Percentiles rank a stretch among this genome's conserved stretches.
phyloP scores from a whole-genome alignment of 2,888 invertebrate genomes.

The Daptonema setosum region DNA sequence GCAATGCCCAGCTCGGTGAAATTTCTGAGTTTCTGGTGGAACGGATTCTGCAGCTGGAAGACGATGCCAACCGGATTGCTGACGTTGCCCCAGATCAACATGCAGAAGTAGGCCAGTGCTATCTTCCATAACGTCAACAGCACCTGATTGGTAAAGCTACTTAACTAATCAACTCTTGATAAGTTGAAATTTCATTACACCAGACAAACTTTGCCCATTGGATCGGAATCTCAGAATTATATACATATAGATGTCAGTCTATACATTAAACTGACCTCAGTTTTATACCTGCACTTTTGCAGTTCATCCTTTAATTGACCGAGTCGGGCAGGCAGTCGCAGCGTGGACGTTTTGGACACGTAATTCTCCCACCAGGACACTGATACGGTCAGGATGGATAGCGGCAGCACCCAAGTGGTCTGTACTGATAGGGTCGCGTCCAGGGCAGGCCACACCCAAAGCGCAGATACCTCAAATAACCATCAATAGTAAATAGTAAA shows the following conservation, averaged over 20 bases:
- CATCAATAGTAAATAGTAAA: too few species aligned
- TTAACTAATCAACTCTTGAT: too few species aligned
- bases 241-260: too few species aligned
- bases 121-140: constrained; percentile 3
- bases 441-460: constrained; percentile 7
- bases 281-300: constrained; percentile 6
- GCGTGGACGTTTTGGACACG: constrained; percentile 30
- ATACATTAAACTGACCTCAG: too few species aligned
- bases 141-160: too few species aligned
- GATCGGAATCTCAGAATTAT: too few species aligned
- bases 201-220: too few species aligned
- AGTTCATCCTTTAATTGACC: constrained; percentile 16
- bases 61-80: background rate
- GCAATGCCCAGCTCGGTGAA: background rate
- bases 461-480: too few species aligned
- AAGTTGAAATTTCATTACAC: too few species aligned
- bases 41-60: background rate
- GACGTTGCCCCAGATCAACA: background rate
- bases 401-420: constrained; percentile 40
- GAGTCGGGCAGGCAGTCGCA: constrained; percentile 11
- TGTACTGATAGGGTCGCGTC: background rate
- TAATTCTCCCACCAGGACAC: constrained; percentile 68
- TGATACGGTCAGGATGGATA: constrained; percentile 46
- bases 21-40: background rate
- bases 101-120: constrained; percentile 3